Evolutionary conservation across 2,797 vertebrate genomes (phyloP), one percentile per base, ranked within the genome.

Genomic region (Lutjanus argentimaculatus): DNA sequence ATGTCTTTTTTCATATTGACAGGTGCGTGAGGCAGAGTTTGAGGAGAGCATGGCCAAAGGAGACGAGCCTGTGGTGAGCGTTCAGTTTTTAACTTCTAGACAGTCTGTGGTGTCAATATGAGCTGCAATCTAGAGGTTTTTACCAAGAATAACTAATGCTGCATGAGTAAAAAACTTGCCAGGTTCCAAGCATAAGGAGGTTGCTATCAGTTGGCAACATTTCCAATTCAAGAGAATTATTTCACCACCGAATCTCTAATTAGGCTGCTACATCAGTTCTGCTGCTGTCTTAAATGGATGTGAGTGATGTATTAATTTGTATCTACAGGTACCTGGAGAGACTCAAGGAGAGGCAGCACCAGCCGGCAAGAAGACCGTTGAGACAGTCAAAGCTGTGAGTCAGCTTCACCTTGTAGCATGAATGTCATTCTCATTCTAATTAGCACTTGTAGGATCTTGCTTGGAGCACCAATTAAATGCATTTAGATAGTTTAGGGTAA

Each of bases 351-450:
- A 99, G 75, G 95, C 88, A 0, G 97, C 97, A 7, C 97, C 98
- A 42, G 97, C 99, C 1, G 97, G 94, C 25, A 99, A 95, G 95
- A 99, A 99, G 90, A 99, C 97, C 0, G 92, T 98, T 0, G 98
- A 99, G 94, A 99, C 98, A 0, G 95, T 99, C 83, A 99, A 99
- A 96, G 97, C 97, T 68, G 99, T 99, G 93, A 97, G 97, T 96
- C 7, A 0, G 49, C 71, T 21, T 76, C 53, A 19, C 5, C 7
- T 1, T 51, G 7, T 1, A 36, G 36, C 55, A 8, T 14, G 0
- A 51, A 36, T 3, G 13, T 49, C 8, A 4, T 62, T 43, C 22
- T 59, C 19, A 13, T 48, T 19, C 14, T 13, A 30, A 13, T 13
- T 25, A 53, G 42, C 11, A 30, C 7, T 58, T 59, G 3, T 7